Evolutionary conservation across 1,140 invertebrate species (phyloP).

Genomic region (Drosophila ogumai): DNA sequence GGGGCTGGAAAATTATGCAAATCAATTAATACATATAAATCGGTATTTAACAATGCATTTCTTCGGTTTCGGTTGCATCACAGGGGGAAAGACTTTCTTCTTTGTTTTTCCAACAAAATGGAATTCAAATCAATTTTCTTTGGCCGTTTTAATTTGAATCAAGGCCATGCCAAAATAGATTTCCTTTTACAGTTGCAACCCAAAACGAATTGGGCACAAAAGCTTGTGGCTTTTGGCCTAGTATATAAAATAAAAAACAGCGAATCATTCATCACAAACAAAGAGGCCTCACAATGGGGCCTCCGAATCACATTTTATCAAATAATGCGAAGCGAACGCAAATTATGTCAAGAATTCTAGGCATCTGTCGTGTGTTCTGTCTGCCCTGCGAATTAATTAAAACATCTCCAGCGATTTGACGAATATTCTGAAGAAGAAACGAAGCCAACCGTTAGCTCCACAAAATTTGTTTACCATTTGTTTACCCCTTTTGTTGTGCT

Average conservation of each 20-base stretch:
- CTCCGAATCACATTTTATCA: slow-evolving; percentile 31
- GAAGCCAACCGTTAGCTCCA: slow-evolving; percentile 66
- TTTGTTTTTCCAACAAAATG: slow-evolving; percentile 8
- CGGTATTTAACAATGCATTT: slow-evolving; percentile 44
- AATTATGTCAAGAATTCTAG: slow-evolving; percentile 51
- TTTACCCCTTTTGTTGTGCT: slow-evolving; percentile 14
- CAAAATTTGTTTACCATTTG: slow-evolving; percentile 54
- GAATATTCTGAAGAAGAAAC: slow-evolving; percentile 43
- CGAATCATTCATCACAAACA: slow-evolving; percentile 27
- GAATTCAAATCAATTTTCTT: slow-evolving; percentile 38
- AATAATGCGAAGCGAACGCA: slow-evolving; percentile 47
- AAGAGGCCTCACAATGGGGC: slow-evolving; percentile 28
- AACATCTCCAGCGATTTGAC: slow-evolving; percentile 46
- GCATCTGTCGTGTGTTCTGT: slow-evolving; percentile 11
- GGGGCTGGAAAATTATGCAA: slow-evolving; percentile 54
- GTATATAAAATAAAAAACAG: slow-evolving; percentile 23
- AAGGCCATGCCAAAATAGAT: slow-evolving; percentile 60
- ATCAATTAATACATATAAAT: slow-evolving; percentile 46
- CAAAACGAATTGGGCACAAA: slow-evolving; percentile 36
- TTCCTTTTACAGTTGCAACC: slow-evolving; percentile 72
- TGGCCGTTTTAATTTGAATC: slow-evolving; percentile 45
- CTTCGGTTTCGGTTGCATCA: slow-evolving; percentile 49
- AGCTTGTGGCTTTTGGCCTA: slow-evolving; percentile 40
- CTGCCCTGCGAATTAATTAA: slow-evolving; percentile 50
- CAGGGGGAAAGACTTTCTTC: slow-evolving; percentile 62